Percentiles rank a stretch among this genome's conserved stretches.
Conservation (phyloP, 2,113 vertebrate species). For the Sarotherodon lohbergeri region DNA sequence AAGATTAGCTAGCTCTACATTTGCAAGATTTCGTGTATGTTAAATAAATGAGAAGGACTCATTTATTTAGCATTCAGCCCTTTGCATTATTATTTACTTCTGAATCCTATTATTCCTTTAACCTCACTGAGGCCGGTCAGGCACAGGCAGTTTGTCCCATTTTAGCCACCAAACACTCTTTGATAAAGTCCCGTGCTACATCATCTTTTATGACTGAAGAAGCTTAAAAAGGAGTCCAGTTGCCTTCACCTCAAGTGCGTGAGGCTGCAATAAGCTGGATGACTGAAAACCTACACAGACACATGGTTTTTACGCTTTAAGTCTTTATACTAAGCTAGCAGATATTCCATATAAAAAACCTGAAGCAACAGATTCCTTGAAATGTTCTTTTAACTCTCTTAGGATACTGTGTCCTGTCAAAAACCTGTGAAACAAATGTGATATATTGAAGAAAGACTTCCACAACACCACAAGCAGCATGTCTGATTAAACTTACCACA, state of each 20-base stretch:
- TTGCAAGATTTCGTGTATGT: too few species aligned
- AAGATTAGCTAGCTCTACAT: too few species aligned
- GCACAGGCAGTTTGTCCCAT: not conserved
- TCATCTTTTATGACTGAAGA: not conserved
- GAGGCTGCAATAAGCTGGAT: not conserved
- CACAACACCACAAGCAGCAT: constrained; percentile 6
- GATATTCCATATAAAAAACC: not conserved
- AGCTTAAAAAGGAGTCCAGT: not conserved
- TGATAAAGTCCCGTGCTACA: not conserved
- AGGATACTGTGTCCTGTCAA: accelerated
- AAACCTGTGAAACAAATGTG: not conserved
- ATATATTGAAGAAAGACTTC: not conserved
- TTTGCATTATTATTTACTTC: not conserved
- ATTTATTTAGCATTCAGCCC: not conserved
- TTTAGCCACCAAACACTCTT: not conserved
- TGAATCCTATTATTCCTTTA: not conserved
- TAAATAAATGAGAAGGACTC: too few species aligned
- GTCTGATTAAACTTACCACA: constrained; percentile 52
- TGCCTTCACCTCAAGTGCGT: accelerated
- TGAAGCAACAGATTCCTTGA: not conserved
- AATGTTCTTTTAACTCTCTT: not conserved
- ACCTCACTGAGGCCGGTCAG: not conserved
- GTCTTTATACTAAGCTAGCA: not conserved
- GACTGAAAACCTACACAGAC: not conserved
- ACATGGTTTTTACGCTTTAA: not conserved